phyloP scores from a whole-genome alignment of 2,113 vertebrate species.

The Aspidoscelis tigris region DNA sequence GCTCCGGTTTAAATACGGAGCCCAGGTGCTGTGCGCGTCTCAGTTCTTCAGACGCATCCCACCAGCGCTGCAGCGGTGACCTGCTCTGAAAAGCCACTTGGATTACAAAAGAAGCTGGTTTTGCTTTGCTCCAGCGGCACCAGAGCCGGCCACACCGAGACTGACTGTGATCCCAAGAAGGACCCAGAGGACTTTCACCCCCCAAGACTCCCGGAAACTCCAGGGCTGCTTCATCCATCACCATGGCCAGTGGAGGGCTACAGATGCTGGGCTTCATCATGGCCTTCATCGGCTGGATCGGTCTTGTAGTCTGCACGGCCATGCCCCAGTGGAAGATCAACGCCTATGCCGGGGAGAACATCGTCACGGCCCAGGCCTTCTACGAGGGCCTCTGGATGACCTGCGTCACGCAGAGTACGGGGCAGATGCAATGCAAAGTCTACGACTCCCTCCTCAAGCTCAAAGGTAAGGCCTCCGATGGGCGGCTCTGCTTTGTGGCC shows the following conservation, averaged over 20 bases:
- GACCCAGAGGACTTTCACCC: neutral
- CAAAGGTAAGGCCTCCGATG: slow-evolving; percentile 75
- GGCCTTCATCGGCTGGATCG: slow-evolving; percentile 80
- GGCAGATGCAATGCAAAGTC: slow-evolving; percentile 82
- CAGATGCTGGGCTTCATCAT: slow-evolving; percentile 88
- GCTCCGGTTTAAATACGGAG: slow-evolving; percentile 63
- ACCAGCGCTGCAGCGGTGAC: neutral
- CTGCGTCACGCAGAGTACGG: slow-evolving; percentile 86
- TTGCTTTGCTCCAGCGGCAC: neutral
- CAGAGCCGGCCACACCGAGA: neutral
- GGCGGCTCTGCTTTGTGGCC: rapidly evolving
- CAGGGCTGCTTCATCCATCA: neutral
- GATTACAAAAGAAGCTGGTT: neutral
- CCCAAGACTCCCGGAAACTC: neutral
- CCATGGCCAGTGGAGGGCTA: slow-evolving; percentile 86
- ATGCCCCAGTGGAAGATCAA: slow-evolving; percentile 90
- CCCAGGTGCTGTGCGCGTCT: neutral
- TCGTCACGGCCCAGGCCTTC: slow-evolving; percentile 87
- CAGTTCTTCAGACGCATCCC: slow-evolving; percentile 23
- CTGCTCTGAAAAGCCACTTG: neutral
- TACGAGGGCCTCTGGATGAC: slow-evolving; percentile 90
- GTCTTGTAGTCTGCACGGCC: slow-evolving; percentile 79
- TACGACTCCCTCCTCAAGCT: slow-evolving; percentile 85
- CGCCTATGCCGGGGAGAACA: slow-evolving; percentile 86
- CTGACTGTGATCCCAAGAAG: neutral